Evolutionary conservation across 2,888 invertebrate genomes (phyloP).

Genomic region (Philereme transversata): DNA sequence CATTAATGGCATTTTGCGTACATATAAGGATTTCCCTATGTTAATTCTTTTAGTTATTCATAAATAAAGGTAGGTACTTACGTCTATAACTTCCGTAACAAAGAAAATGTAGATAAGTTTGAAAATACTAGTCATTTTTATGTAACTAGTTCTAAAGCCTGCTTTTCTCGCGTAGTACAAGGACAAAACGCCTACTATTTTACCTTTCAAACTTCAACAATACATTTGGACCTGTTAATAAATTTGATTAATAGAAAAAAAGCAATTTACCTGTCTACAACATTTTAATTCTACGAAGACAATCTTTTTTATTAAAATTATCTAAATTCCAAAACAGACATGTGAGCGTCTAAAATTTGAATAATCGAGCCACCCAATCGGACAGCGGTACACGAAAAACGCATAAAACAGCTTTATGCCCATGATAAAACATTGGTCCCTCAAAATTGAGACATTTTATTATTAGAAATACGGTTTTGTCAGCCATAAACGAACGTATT

Average conservation of each 20-base stretch:
- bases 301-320: constrained; percentile 36
- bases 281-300: not conserved
- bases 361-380: constrained; percentile 57
- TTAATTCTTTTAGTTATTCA: constrained; percentile 32
- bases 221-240: too few relatives aligned
- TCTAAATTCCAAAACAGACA: constrained; percentile 52
- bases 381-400: constrained; percentile 62
- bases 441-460: constrained; percentile 81
- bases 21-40: constrained; percentile 49
- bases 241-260: not conserved
- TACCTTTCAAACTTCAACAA: too few relatives aligned
- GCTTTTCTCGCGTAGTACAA: not conserved
- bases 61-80: constrained; percentile 10
- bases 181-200: not conserved
- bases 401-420: constrained; percentile 62
- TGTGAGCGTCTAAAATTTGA: constrained; percentile 38
- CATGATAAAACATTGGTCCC: constrained; percentile 75
- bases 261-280: not conserved
- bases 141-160: not conserved
- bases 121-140: constrained; percentile 3
- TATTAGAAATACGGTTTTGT: constrained; percentile 82
- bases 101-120: constrained; percentile 1
- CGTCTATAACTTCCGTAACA: constrained; percentile 8
- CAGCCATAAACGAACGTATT: constrained; percentile 73
- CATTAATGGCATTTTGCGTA: constrained; percentile 33